Conservation (phyloP, 2,888 invertebrate species). For the Sipha maydis region DNA sequence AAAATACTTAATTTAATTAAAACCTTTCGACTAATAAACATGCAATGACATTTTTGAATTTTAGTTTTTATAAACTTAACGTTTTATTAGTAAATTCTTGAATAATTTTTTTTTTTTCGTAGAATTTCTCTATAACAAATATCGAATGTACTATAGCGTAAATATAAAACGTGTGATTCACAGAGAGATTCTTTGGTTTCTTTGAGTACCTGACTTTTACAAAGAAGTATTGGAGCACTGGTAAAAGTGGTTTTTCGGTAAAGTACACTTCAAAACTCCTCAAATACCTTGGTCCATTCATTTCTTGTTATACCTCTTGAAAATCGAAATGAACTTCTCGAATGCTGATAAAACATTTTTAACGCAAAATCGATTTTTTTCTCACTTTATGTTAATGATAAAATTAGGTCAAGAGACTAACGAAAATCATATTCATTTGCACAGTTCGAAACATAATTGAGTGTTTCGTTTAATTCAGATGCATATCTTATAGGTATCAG, state of each 20-base stretch:
- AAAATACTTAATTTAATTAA: no score
- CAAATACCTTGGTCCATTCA: background rate
- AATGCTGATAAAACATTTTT: slow-evolving; percentile 56
- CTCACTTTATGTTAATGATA: background rate
- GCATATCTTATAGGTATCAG: background rate
- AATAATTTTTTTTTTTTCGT: background rate
- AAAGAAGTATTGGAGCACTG: slow-evolving; percentile 36
- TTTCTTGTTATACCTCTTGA: slow-evolving; percentile 33
- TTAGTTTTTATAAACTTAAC: background rate
- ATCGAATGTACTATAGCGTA: background rate
- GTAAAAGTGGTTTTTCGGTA: slow-evolving; percentile 44
- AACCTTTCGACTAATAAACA: no score
- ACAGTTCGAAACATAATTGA: background rate
- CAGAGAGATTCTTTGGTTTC: slow-evolving; percentile 21
- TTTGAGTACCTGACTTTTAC: slow-evolving; percentile 33
- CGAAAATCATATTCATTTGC: background rate
- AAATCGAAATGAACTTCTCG: slow-evolving; percentile 46
- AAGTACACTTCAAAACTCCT: slow-evolving; percentile 53
- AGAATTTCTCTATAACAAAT: background rate
- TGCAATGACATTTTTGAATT: background rate
- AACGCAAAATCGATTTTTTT: slow-evolving; percentile 33
- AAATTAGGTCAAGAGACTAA: slow-evolving; percentile 35
- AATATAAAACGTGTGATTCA: background rate
- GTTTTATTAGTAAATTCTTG: background rate
- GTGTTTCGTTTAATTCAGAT: background rate